Percentiles rank a stretch among this genome's conserved stretches.
phyloP scores from a whole-genome alignment of 2,797 vertebrate species.

The Orestias chungarensis region DNA sequence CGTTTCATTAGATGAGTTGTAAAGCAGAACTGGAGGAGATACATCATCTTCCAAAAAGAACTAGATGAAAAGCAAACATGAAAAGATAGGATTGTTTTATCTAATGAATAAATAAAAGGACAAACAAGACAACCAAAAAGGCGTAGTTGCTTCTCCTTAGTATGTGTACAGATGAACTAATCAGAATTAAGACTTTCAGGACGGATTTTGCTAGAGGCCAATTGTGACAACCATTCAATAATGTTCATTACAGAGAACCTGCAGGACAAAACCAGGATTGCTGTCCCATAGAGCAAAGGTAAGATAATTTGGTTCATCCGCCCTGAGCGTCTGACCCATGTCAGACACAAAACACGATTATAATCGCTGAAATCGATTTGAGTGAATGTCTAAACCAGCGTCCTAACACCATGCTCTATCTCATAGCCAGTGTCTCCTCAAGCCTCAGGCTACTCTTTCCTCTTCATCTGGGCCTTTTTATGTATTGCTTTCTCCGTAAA shows the following conservation, averaged over 20 bases:
- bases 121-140: constrained; percentile 15
- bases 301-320: constrained; percentile 66
- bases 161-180: constrained; percentile 32
- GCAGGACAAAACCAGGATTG: constrained; percentile 60
- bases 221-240: constrained; percentile 68
- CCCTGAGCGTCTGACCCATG: constrained; percentile 63
- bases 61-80: constrained; percentile 66
- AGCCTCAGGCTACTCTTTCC: constrained; percentile 47
- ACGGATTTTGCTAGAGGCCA: constrained; percentile 54
- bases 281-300: constrained; percentile 55
- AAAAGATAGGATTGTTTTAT: constrained; percentile 16
- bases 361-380: constrained; percentile 76
- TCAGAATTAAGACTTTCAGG: constrained; percentile 25
- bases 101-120: neutral
- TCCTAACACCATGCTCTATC: constrained; percentile 62
- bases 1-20: constrained; percentile 89
- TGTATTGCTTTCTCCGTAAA: constrained; percentile 19
- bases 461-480: constrained; percentile 38
- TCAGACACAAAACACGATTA: constrained; percentile 74
- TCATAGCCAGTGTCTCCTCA: constrained; percentile 40
- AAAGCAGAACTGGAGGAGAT: constrained; percentile 67
- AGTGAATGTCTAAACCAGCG: constrained; percentile 67
- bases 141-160: constrained; percentile 16
- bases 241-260: constrained; percentile 58
- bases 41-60: constrained; percentile 90